These are phyloP conservation scores for Myiotriccus ornatus DNA, from an alignment of 2,797 vertebrate species.

Conservation along the genomic window DNA sequence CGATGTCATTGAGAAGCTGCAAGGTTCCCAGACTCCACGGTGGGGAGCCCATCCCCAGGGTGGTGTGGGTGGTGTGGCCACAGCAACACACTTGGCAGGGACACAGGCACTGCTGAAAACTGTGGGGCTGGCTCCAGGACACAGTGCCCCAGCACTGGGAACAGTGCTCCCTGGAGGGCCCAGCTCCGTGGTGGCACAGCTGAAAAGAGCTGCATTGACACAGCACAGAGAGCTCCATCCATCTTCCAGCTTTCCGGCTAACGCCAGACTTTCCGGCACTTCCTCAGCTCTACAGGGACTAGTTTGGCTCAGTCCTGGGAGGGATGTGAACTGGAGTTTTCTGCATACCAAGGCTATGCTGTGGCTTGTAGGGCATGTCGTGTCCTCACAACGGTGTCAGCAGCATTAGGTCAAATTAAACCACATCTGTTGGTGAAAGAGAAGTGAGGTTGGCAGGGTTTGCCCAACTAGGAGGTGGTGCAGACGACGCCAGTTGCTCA, in stretches of 20 bases:
- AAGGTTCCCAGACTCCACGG: background rate
- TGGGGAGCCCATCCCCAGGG: background rate
- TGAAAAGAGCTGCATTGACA: background rate
- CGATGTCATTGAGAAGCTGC: background rate
- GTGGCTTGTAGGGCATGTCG: background rate
- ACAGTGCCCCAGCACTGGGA: background rate
- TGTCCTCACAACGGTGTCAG: background rate
- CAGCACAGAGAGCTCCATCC: background rate
- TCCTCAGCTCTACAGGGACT: rapidly evolving
- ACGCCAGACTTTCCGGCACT: background rate
- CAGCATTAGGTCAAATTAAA: background rate
- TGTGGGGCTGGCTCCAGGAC: background rate
- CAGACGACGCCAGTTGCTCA: background rate
- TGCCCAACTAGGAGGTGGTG: background rate
- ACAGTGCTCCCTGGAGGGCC: background rate
- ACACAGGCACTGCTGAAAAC: rapidly evolving
- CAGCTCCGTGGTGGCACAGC: background rate
- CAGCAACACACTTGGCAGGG: rapidly evolving
- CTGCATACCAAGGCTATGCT: background rate
- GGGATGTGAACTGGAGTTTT: background rate
- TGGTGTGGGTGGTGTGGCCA: background rate
- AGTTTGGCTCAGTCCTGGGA: background rate
- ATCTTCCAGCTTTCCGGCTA: background rate
- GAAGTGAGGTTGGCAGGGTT: background rate
- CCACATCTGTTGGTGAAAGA: background rate